Conservation (phyloP, 2,113 vertebrate genomes). For the Periophthalmodon schlosseri region DNA sequence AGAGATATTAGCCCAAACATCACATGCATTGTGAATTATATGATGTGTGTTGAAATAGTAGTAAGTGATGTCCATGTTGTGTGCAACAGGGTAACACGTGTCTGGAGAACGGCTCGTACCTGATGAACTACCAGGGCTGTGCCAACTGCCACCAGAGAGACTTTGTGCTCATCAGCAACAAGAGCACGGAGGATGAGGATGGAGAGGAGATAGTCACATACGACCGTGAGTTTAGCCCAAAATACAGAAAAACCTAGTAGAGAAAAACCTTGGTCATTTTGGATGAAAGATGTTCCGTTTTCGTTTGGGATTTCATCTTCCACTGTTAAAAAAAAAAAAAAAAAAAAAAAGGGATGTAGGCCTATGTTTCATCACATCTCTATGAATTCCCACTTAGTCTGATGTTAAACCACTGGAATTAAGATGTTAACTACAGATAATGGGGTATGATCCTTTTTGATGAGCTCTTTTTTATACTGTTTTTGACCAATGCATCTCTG, state of each 20-base stretch:
- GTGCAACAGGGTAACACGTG: constrained; percentile 85
- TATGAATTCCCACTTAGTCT: too few species aligned
- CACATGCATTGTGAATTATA: neutral
- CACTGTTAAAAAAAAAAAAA: too few species aligned
- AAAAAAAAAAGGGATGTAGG: too few species aligned
- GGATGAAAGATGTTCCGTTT: too few species aligned
- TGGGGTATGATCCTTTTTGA: too few species aligned
- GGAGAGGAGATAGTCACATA: constrained; percentile 93
- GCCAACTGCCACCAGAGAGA: constrained; percentile 86
- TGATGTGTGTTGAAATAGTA: neutral
- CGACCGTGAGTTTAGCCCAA: constrained; percentile 80
- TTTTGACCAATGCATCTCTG: too few species aligned
- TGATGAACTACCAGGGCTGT: constrained; percentile 89
- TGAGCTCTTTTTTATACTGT: too few species aligned
- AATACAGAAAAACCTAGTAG: too few species aligned
- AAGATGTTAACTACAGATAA: too few species aligned
- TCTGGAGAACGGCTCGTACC: constrained; percentile 89
- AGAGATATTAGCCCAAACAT: neutral
- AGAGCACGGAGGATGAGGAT: constrained; percentile 83
- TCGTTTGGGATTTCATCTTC: too few species aligned
- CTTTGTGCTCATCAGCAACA: constrained; percentile 88
- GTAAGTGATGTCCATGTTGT: neutral
- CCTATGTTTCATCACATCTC: too few species aligned
- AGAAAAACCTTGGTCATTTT: neutral
- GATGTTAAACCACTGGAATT: too few species aligned